phyloP scores from a whole-genome alignment of 2,888 invertebrate species.

The Schizotus pectinicornis region DNA sequence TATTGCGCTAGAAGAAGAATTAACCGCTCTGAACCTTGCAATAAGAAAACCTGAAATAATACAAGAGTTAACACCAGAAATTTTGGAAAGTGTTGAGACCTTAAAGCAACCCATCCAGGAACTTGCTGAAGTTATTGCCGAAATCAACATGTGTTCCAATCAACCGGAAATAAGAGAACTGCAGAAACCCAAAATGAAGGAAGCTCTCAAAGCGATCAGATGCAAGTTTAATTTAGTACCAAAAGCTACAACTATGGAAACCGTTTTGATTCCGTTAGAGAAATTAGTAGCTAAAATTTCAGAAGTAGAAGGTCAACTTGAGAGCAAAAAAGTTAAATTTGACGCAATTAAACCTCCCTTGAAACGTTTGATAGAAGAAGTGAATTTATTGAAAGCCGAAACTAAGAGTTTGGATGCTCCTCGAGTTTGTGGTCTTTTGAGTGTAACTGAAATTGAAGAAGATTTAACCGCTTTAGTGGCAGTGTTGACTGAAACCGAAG shows the following conservation, averaged over 20 bases:
- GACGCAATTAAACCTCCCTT: not conserved
- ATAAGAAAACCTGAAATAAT: not conserved
- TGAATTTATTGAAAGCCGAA: conserved; percentile 1
- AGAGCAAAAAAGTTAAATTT: conserved; percentile 10
- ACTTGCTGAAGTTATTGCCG: conserved; percentile 27
- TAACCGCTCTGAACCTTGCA: conserved; percentile 15
- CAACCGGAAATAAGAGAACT: conserved; percentile 32
- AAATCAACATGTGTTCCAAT: conserved; percentile 20
- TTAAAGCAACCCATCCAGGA: conserved; percentile 28
- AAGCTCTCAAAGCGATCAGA: conserved; percentile 34
- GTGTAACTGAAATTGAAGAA: conserved; percentile 3
- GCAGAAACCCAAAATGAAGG: conserved; percentile 32
- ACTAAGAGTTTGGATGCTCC: not conserved
- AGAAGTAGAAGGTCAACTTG: conserved; percentile 10
- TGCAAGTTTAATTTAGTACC: conserved; percentile 25
- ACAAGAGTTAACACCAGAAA: not conserved
- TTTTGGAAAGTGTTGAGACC: not conserved
- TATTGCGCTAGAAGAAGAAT: not conserved
- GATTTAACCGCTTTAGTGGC: conserved; percentile 15
- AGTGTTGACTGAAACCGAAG: conserved; percentile 10
- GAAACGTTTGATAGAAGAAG: not conserved
- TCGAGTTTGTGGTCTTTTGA: not conserved
- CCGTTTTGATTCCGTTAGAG: conserved; percentile 24
- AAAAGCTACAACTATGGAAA: conserved; percentile 21
- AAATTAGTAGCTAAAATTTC: conserved; percentile 24